Conservation (phyloP, 1,140 invertebrate species). For the Caenorhabditis brenneri region DNA sequence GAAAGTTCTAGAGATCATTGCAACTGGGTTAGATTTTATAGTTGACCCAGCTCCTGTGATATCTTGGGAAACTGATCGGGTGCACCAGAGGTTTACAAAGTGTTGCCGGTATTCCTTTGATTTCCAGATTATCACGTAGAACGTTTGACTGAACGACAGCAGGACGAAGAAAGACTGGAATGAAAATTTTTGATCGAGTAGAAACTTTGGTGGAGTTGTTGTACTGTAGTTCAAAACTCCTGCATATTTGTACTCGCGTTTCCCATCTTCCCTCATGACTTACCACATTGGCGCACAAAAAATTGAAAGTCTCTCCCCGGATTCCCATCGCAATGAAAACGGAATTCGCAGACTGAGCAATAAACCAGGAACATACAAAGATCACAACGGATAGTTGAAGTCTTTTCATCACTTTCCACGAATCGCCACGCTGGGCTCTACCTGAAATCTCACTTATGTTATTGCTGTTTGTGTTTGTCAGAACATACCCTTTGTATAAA, state of each 20-base stretch:
- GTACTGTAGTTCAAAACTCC: too few species aligned
- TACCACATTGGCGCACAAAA: background rate
- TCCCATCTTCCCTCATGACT: background rate
- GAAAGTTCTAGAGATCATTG: background rate
- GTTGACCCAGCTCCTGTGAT: background rate
- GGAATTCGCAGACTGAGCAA: background rate
- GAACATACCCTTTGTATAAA: background rate
- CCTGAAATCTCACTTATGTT: background rate
- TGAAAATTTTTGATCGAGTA: too few species aligned
- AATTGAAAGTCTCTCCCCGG: background rate
- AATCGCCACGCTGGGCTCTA: background rate
- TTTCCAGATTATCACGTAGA: slow-evolving; percentile 4
- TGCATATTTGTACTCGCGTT: too few species aligned
- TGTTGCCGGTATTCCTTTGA: background rate
- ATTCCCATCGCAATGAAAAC: slow-evolving; percentile 4
- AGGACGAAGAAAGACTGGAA: background rate
- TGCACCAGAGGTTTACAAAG: background rate
- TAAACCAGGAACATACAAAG: slow-evolving; percentile 3
- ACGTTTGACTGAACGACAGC: background rate
- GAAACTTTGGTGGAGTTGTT: too few species aligned
- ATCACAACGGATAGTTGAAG: background rate
- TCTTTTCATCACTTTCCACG: slow-evolving; percentile 17
- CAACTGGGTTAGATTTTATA: background rate
- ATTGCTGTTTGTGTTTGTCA: too few species aligned
- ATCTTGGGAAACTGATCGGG: background rate